Percentiles rank a stretch among this genome's conserved stretches.
Conservation (phyloP, 2,797 vertebrate species). For the Danionella dracula region DNA sequence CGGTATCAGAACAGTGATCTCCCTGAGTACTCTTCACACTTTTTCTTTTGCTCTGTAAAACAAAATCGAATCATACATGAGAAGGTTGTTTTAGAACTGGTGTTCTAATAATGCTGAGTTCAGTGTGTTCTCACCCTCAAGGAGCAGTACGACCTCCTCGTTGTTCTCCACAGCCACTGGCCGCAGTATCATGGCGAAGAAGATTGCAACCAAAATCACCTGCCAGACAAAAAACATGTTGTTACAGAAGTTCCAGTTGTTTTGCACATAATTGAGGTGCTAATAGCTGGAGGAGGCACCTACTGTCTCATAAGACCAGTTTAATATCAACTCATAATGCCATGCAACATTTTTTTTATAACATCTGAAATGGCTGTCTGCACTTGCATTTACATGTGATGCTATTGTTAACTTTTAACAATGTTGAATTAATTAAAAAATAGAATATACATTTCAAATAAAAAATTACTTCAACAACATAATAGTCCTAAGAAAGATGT, state of each 20-base stretch:
- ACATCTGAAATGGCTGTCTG: no score
- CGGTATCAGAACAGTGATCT: not conserved
- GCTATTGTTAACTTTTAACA: no score
- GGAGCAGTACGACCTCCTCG: slow-evolving; percentile 63
- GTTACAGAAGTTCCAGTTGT: not conserved
- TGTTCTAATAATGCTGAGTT: not conserved
- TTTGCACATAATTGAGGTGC: no score
- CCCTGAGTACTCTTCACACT: slow-evolving; percentile 20
- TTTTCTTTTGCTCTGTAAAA: slow-evolving; percentile 29
- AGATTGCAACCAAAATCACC: slow-evolving; percentile 74
- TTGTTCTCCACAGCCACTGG: slow-evolving; percentile 70
- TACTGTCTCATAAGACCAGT: no score
- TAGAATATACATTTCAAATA: no score
- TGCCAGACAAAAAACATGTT: slow-evolving; percentile 38
- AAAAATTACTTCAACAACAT: no score
- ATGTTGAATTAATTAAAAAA: no score
- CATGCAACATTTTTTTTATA: no score
- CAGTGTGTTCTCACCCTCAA: slow-evolving; percentile 57
- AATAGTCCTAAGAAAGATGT: no score
- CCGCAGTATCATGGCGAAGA: slow-evolving; percentile 76
- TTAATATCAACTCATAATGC: no score
- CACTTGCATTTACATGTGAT: no score
- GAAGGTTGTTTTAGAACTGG: not conserved
- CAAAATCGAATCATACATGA: not conserved
- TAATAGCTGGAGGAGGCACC: no score